A percentile compares a stretch with the other conserved stretches of the same genome.
Evolutionary conservation across 2,888 invertebrate genomes (phyloP).

Genomic region (Leptinotarsa peninsularis): DNA sequence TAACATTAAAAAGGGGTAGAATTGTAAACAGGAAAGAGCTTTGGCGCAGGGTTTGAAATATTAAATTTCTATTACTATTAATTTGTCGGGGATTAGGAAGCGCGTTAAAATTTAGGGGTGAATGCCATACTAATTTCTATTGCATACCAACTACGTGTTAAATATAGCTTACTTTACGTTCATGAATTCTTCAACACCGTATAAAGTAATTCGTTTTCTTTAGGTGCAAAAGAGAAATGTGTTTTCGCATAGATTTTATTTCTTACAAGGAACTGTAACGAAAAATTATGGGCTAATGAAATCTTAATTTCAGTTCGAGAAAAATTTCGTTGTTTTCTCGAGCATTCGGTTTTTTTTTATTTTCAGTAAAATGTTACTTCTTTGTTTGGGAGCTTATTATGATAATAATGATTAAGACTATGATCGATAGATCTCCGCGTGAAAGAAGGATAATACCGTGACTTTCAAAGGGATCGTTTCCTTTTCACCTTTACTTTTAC

Average conservation of each 20-base stretch:
- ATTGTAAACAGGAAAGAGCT: slow-evolving; percentile 23
- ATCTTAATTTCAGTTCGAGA: not conserved
- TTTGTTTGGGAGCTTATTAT: not conserved
- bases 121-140: slow-evolving; percentile 35
- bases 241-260: slow-evolving; percentile 13
- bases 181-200: slow-evolving; percentile 29
- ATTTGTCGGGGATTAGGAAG: slow-evolving; percentile 42
- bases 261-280: slow-evolving; percentile 13
- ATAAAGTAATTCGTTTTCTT: slow-evolving; percentile 11
- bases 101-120: slow-evolving; percentile 42
- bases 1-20: slow-evolving; percentile 35
- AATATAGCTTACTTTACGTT: slow-evolving; percentile 23
- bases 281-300: slow-evolving; percentile 12
- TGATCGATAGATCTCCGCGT: too few relatives aligned
- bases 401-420: too few relatives aligned
- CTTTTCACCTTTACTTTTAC: too few relatives aligned
- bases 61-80: slow-evolving; percentile 47
- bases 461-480: too few relatives aligned
- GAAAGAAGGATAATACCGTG: too few relatives aligned
- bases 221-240: slow-evolving; percentile 15
- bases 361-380: not conserved
- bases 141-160: slow-evolving; percentile 32
- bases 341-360: not conserved
- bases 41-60: slow-evolving; percentile 39
- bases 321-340: slow-evolving; percentile 5